phyloP scores from a whole-genome alignment of 2,797 vertebrate species.

The Argya squamiceps region DNA sequence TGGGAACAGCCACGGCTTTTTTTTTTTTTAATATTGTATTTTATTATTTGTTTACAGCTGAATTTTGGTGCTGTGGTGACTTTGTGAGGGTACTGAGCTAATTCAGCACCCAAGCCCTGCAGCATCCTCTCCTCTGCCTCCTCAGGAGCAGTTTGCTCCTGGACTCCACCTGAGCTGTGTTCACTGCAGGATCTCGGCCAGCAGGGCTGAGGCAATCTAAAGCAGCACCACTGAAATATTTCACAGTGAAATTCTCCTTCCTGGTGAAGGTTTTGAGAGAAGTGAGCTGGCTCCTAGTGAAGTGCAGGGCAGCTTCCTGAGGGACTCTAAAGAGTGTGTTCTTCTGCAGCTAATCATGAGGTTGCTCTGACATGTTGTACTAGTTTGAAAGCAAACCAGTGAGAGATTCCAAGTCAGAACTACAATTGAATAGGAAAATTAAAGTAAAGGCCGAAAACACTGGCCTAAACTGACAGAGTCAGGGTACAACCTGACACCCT shows the following conservation, averaged over 20 bases:
- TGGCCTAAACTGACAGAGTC: background rate
- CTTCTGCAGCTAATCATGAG: background rate
- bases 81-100: background rate
- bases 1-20: background rate
- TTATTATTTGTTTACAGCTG: background rate
- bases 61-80: background rate
- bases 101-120: background rate
- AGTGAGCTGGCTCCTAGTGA: background rate
- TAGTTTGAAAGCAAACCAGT: background rate
- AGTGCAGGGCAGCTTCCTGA: background rate
- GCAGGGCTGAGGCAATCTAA: background rate
- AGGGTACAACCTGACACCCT: background rate
- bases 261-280: background rate
- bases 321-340: background rate
- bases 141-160: rapidly evolving
- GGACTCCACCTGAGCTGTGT: background rate
- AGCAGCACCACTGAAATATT: background rate
- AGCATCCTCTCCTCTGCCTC: background rate
- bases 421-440: background rate
- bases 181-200: background rate
- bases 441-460: background rate
- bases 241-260: background rate
- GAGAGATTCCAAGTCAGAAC: background rate
- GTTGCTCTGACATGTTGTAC: background rate
- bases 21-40: background rate